Conservation (phyloP, 2,113 vertebrate species). For the Aldabrachelys gigantea region DNA sequence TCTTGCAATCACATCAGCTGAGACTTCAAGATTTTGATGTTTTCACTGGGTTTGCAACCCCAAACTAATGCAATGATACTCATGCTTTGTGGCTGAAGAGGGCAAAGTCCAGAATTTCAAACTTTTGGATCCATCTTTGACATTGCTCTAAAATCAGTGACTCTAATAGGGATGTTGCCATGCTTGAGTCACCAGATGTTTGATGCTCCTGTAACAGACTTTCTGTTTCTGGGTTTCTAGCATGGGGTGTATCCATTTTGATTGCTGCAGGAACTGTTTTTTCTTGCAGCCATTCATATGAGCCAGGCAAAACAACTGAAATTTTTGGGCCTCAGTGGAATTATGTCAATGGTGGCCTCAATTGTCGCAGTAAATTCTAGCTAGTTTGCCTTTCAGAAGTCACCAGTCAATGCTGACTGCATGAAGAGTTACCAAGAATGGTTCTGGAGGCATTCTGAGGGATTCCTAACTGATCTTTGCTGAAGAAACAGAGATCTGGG, state of each 20-base stretch:
- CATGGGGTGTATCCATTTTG: background rate
- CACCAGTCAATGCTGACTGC: too few species aligned
- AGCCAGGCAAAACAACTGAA: background rate
- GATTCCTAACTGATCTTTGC: background rate
- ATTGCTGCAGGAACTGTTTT: background rate
- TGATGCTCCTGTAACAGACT: background rate
- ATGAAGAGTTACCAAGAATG: background rate
- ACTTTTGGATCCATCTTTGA: too few species aligned
- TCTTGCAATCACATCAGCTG: too few species aligned
- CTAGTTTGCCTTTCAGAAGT: background rate
- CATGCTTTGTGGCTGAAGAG: too few species aligned
- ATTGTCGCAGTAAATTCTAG: background rate
- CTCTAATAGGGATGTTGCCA: background rate
- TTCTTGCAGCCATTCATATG: background rate
- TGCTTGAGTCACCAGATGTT: background rate
- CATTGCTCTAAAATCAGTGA: too few species aligned
- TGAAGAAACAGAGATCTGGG: background rate
- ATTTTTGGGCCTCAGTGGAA: background rate
- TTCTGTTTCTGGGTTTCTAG: background rate
- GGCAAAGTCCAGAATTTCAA: too few species aligned
- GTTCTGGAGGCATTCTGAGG: background rate
- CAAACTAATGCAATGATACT: too few species aligned
- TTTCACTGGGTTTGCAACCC: too few species aligned
- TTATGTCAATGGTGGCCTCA: background rate
- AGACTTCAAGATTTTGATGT: too few species aligned